These are phyloP conservation scores for Dolichoris vasculosae DNA, from an alignment of 1,140 invertebrate species.

Conservation along the genomic window DNA sequence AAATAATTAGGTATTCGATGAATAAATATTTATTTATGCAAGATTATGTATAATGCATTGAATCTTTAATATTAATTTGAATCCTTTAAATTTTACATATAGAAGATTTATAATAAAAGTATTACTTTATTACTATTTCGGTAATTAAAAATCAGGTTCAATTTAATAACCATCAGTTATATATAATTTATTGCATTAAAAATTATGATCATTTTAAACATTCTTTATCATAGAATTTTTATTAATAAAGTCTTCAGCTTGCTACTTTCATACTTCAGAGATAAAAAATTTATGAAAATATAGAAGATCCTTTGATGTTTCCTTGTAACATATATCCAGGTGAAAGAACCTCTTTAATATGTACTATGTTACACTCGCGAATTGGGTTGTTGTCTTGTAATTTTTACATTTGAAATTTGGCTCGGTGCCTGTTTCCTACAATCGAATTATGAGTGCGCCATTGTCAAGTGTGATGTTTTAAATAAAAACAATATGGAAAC, in stretches of 20 bases:
- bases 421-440: background rate
- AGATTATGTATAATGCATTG: no score
- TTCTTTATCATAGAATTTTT: background rate
- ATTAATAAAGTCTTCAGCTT: background rate
- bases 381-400: background rate
- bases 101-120: no score
- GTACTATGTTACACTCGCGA: background rate
- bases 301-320: background rate
- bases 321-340: background rate
- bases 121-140: no score
- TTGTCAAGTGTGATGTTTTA: conserved; percentile 11
- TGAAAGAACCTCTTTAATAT: background rate
- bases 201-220: background rate
- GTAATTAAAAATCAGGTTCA: no score
- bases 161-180: no score
- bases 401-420: conserved; percentile 11
- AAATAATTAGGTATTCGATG: no score
- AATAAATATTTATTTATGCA: no score
- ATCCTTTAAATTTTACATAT: no score
- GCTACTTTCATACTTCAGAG: background rate
- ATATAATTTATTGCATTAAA: background rate
- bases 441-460: background rate
- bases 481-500: background rate
- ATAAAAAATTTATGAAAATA: background rate
- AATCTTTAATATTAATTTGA: no score